These are phyloP conservation scores for Odontocolon sp. DNA, from an alignment of 2,888 invertebrate genomes.

Conservation along the genomic window DNA sequence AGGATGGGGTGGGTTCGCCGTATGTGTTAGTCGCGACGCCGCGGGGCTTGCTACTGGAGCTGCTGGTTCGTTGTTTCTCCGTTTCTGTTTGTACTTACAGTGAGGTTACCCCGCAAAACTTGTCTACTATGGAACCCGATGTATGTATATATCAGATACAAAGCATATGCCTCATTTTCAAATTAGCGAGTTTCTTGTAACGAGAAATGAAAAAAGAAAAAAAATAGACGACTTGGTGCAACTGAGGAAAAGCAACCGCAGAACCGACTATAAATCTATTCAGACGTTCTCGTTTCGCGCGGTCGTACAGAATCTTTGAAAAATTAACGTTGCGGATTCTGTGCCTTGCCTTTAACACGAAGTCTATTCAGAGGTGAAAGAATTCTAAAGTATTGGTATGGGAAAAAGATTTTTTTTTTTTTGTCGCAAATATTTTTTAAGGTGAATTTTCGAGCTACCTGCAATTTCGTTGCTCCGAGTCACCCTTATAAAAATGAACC, in stretches of 20 bases:
- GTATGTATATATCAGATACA: slow-evolving; percentile 57
- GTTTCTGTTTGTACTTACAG: not conserved
- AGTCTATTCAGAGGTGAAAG: no score
- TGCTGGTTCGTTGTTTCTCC: slow-evolving; percentile 5
- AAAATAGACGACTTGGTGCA: not conserved
- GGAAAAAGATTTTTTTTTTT: not conserved
- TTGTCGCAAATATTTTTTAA: not conserved
- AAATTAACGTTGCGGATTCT: no score
- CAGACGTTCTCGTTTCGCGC: not conserved
- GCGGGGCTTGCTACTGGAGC: not conserved
- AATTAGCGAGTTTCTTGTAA: slow-evolving; percentile 56
- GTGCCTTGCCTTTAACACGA: no score
- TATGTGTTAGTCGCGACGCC: slow-evolving; percentile 11
- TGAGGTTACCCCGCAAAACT: no score
- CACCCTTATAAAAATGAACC: not conserved
- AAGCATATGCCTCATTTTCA: slow-evolving; percentile 53
- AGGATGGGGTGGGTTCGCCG: not conserved
- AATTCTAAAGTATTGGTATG: not conserved
- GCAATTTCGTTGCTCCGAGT: not conserved
- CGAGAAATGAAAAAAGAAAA: no score
- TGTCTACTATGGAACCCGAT: slow-evolving; percentile 7
- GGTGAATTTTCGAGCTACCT: no score
- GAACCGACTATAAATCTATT: not conserved
- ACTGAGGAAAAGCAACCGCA: not conserved
- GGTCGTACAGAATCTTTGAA: not conserved